These are phyloP conservation scores for Tetragnatha montana DNA, from an alignment of 2,888 invertebrate species.

Conservation along the genomic window DNA sequence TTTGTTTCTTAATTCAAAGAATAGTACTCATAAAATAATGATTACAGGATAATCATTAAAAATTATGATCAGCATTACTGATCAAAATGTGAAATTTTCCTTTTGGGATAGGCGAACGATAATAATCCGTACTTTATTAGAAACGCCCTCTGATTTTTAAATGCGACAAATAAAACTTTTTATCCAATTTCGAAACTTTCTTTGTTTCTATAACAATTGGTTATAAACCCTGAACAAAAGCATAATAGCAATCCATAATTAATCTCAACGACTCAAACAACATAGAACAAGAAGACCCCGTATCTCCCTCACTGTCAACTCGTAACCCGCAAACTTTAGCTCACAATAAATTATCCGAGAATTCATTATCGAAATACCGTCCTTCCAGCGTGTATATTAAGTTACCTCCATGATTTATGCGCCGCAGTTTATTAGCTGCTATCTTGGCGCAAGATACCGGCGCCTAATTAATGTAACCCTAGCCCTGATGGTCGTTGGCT, in stretches of 20 bases:
- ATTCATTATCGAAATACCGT: slow-evolving; percentile 39
- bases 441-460: background rate
- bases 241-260: background rate
- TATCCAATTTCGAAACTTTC: background rate
- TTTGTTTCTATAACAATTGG: background rate
- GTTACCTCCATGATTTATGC: slow-evolving; percentile 45
- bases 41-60: too few relatives aligned
- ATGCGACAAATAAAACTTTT: too few relatives aligned
- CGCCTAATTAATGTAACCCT: background rate
- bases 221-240: background rate
- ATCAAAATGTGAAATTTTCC: too few relatives aligned
- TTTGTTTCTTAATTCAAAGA: too few relatives aligned
- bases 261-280: background rate
- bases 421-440: slow-evolving; percentile 13
- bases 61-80: too few relatives aligned
- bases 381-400: slow-evolving; percentile 10
- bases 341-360: slow-evolving; percentile 19
- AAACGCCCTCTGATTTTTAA: too few relatives aligned
- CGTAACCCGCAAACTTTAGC: background rate
- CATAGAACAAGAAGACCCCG: background rate
- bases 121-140: too few relatives aligned
- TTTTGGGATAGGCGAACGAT: too few relatives aligned
- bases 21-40: too few relatives aligned
- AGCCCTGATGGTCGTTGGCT: background rate
- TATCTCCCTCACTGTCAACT: background rate